phyloP scores from a whole-genome alignment of 2,113 vertebrate species.

The Emydocephalus ijimae region DNA sequence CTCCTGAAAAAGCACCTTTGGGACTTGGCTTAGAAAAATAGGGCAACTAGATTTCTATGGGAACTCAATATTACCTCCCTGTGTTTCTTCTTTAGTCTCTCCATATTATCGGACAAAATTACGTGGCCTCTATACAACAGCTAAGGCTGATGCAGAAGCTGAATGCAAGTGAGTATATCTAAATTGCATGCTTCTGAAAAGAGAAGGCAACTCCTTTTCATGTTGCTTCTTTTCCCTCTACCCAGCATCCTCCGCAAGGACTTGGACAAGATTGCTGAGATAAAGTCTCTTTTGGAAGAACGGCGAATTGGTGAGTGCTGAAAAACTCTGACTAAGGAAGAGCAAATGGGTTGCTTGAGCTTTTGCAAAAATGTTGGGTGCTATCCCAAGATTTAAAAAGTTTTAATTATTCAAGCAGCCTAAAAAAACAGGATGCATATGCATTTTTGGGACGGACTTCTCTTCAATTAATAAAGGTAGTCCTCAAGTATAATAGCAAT shows the following conservation, averaged over 20 bases:
- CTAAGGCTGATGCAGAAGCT: constrained; percentile 88
- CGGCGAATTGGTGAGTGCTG: constrained; percentile 81
- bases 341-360: background rate
- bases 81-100: constrained; percentile 70
- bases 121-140: constrained; percentile 86
- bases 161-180: constrained; percentile 81
- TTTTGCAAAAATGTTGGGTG: background rate
- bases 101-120: constrained; percentile 91
- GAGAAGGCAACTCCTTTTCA: background rate
- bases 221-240: background rate
- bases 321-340: background rate
- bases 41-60: background rate
- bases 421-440: background rate
- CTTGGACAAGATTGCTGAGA: constrained; percentile 89
- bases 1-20: no score
- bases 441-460: background rate
- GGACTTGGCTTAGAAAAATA: background rate
- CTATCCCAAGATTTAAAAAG: background rate
- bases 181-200: background rate
- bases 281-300: constrained; percentile 89
- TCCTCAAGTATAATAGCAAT: background rate
- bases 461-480: background rate
- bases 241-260: constrained; percentile 84
- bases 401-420: background rate
- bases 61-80: background rate